A percentile compares a stretch with the other conserved stretches of the same genome.
phyloP scores from a whole-genome alignment of 2,797 vertebrate species.

The Etheostoma nigrum region DNA sequence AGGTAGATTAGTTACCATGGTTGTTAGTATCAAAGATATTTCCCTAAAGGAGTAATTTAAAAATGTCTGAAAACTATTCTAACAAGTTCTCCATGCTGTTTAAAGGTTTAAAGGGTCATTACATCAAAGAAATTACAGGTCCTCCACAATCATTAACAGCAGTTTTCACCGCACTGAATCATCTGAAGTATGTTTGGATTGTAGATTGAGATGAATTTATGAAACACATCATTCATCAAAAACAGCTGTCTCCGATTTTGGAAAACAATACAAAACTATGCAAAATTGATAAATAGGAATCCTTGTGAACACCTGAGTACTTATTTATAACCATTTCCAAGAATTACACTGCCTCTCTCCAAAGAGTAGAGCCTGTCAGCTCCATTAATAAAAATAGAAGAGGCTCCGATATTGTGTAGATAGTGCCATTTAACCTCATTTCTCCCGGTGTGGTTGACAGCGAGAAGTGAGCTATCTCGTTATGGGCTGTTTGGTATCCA shows the following conservation, averaged over 20 bases:
- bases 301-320: slow-evolving; percentile 39
- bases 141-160: slow-evolving; percentile 50
- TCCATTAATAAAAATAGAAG: slow-evolving; percentile 82
- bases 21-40: slow-evolving; percentile 70
- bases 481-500: slow-evolving; percentile 75
- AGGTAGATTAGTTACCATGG: slow-evolving; percentile 62
- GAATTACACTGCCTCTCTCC: slow-evolving; percentile 60
- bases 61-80: slow-evolving; percentile 63
- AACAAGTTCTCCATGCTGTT: slow-evolving; percentile 59
- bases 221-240: slow-evolving; percentile 35
- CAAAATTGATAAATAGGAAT: slow-evolving; percentile 56
- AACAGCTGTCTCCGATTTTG: slow-evolving; percentile 53
- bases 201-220: slow-evolving; percentile 52
- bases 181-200: slow-evolving; percentile 51
- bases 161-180: slow-evolving; percentile 42
- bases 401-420: slow-evolving; percentile 77
- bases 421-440: slow-evolving; percentile 84
- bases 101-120: slow-evolving; percentile 72
- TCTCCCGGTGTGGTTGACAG: slow-evolving; percentile 75
- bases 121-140: slow-evolving; percentile 68
- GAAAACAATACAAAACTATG: slow-evolving; percentile 53
- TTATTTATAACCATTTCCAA: slow-evolving; percentile 77
- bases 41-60: slow-evolving; percentile 63
- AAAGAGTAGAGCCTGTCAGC: slow-evolving; percentile 78
- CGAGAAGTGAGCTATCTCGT: slow-evolving; percentile 72